Percentiles rank a stretch among this genome's conserved stretches.
These are phyloP conservation scores for Bradysia coprophila DNA, from an alignment of 1,140 invertebrate species.

Conservation along the genomic window DNA sequence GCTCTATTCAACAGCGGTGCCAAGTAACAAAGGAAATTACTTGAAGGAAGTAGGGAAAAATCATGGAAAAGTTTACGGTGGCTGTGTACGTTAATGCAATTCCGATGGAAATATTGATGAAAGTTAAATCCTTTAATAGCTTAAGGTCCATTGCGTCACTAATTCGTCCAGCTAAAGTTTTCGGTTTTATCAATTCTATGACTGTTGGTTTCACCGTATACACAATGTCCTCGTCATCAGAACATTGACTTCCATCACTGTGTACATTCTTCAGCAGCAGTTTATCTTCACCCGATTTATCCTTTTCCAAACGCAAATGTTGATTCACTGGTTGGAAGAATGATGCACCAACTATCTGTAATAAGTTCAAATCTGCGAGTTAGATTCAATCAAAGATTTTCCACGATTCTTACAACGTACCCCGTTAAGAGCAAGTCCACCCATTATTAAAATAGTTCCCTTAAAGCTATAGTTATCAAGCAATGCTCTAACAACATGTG, in stretches of 20 bases:
- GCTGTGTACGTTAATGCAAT: slow-evolving; percentile 41
- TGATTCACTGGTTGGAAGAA: slow-evolving; percentile 20
- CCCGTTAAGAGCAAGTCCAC: slow-evolving; percentile 36
- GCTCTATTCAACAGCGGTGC: not conserved
- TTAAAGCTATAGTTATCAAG: slow-evolving; percentile 33
- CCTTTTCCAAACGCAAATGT: slow-evolving; percentile 26
- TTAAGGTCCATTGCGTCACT: slow-evolving; percentile 31
- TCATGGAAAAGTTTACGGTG: slow-evolving; percentile 45
- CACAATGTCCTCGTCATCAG: slow-evolving; percentile 6
- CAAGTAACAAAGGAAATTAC: slow-evolving; percentile 14
- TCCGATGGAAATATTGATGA: slow-evolving; percentile 42
- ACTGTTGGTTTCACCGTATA: slow-evolving; percentile 9
- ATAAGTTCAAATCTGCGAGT: too few relatives aligned
- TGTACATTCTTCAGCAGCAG: slow-evolving; percentile 6
- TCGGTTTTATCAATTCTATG: not conserved
- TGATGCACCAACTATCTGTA: slow-evolving; percentile 18
- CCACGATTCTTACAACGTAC: slow-evolving; percentile 18
- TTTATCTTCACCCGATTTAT: slow-evolving; percentile 19
- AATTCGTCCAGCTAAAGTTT: slow-evolving; percentile 4
- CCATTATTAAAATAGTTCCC: slow-evolving; percentile 36
- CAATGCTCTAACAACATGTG: slow-evolving; percentile 38
- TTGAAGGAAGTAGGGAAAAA: slow-evolving; percentile 44
- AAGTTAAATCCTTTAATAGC: slow-evolving; percentile 33
- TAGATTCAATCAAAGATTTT: slow-evolving; percentile 1
- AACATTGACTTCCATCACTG: not conserved